Base-by-base conservation (phyloP, 2,797 vertebrate genomes). In the Falco rusticolus region DNA sequence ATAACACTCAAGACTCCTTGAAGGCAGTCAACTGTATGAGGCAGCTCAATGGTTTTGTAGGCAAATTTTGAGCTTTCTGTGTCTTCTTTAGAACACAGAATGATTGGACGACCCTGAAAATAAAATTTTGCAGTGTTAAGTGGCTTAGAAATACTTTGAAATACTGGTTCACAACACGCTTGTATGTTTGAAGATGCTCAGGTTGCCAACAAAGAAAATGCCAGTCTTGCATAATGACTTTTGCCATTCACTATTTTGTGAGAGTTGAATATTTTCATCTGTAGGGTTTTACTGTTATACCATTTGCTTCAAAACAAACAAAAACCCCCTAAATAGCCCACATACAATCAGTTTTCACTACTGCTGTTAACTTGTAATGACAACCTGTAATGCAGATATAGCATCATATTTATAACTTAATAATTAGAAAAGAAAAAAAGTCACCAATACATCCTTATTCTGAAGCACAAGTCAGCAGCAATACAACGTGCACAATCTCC, bases 1-100 rank as follows among this genome's bases (percentile, higher is more conserved):
- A 99, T 99, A 96, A 99, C 99, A 12, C 98, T 99, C 93, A 99
- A 98, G 97, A 99, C 97, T 87, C 99, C 99, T 98, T 99, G 99
- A 89, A 99, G 98, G 92, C 99, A 99, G 97, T 99, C 99, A 81
- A 99, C 99, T 1, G 98, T 99, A 8, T 98, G 98, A n/a, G 99
- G 99, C 90, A 99, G 98, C 93, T 99, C 98, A 16, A 99, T 98
- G 26, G 98, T 98, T 97, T 98, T 98, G 89, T 99, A 99, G 4
- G 99, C 99, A 71, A 98, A 98, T 97, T 98, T 98, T 71, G 97
- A 98, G 60, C 99, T 98, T 89, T 99, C 99, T 0, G 98, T 97
- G 97, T 99, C 99, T 16, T 99, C 98, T 94, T 98, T 98, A 96
- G 98, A 98, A 96, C 99, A 99, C 59, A 99, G 96, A 96, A 99